Evolutionary conservation across 2,888 invertebrate genomes (phyloP).

Genomic region (Heteropelma amictum): DNA sequence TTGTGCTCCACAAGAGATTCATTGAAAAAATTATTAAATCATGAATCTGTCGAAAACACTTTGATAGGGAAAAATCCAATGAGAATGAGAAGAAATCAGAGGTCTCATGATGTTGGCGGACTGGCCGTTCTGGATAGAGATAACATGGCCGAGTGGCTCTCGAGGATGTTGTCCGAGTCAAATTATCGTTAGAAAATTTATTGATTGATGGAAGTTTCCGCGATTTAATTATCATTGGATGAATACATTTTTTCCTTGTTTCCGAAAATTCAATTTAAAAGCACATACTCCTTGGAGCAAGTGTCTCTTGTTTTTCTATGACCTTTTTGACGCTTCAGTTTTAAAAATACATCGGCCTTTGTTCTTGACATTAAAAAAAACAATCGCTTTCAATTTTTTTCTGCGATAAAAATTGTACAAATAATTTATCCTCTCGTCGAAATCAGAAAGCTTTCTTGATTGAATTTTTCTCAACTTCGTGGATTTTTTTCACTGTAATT

Average conservation of each 20-base stretch:
- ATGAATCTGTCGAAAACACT: not conserved
- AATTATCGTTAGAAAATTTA: conserved; percentile 54
- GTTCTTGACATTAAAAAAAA: too few species aligned
- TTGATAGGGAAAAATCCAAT: not conserved
- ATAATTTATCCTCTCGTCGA: not conserved
- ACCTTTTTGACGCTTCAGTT: too few species aligned
- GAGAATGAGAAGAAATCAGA: not conserved
- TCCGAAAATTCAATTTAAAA: too few species aligned
- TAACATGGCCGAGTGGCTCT: conserved; percentile 52
- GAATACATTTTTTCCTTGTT: too few species aligned
- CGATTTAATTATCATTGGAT: not conserved
- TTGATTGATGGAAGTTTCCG: not conserved
- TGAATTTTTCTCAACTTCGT: not conserved
- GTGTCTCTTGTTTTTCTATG: too few species aligned
- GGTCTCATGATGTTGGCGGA: conserved; percentile 11
- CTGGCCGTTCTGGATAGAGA: conserved; percentile 43
- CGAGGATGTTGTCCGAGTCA: conserved; percentile 59
- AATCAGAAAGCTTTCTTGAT: not conserved
- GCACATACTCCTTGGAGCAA: too few species aligned
- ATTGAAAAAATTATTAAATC: not conserved
- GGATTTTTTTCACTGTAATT: not conserved
- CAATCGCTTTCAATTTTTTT: too few species aligned
- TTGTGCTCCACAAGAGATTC: conserved; percentile 40
- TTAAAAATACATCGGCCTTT: too few species aligned
- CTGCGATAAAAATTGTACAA: too few species aligned